Evolutionary conservation across 2,113 vertebrate species (phyloP).

Genomic region (Parus major): DNA sequence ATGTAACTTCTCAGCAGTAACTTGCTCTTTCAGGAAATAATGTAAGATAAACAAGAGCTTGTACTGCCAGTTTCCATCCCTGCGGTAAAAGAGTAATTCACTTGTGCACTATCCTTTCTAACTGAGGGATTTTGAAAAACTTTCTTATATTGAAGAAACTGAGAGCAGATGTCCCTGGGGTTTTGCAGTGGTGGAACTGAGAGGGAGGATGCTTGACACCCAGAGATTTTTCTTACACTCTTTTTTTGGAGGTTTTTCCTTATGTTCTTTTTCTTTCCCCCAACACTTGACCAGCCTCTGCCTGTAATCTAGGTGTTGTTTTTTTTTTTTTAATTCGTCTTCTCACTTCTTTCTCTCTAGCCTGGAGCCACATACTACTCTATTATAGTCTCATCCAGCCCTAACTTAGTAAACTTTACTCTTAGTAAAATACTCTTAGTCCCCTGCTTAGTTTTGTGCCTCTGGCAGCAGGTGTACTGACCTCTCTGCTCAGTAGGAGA

Average conservation of each 20-base stretch:
- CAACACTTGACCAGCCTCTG: neutral
- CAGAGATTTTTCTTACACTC: neutral
- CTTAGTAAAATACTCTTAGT: too few species aligned
- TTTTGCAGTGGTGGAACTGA: neutral
- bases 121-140: neutral
- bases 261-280: neutral
- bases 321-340: neutral
- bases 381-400: fast-evolving
- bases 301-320: neutral
- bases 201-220: neutral
- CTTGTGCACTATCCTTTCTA: neutral
- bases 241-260: neutral
- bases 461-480: neutral
- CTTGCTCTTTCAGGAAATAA: neutral
- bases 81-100: neutral
- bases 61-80: neutral
- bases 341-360: neutral
- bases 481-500: neutral
- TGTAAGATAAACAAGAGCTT: neutral
- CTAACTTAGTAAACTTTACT: neutral
- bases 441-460: neutral
- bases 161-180: neutral
- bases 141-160: neutral
- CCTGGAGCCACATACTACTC: neutral
- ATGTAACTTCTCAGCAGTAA: neutral